Evolutionary conservation across 2,888 invertebrate species (phyloP).

Genomic region (Lasioglossum marginatum): DNA sequence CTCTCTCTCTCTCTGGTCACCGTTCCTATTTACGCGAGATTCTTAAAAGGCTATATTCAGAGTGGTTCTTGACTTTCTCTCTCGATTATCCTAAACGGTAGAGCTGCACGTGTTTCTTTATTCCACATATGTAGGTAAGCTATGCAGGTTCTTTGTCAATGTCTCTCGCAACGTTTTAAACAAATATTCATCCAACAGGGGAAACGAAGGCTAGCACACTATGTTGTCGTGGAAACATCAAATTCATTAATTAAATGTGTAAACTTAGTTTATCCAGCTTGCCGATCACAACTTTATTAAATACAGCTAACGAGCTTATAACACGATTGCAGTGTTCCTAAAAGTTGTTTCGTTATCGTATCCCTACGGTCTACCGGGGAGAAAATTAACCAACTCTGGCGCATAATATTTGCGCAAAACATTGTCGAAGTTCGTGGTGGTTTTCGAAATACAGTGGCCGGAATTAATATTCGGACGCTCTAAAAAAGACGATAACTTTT

Average conservation of each 20-base stretch:
- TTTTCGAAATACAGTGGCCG: too few species aligned
- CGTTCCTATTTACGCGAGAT: neutral
- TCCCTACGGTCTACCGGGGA: neutral
- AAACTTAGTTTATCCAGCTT: neutral
- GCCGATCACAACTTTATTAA: neutral
- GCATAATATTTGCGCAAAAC: neutral
- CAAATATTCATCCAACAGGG: neutral
- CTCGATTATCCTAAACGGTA: neutral
- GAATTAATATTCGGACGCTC: too few species aligned
- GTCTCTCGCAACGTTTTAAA: neutral
- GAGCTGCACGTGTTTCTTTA: neutral
- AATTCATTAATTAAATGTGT: neutral
- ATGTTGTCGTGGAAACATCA: neutral
- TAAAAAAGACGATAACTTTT: too few species aligned
- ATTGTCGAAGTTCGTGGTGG: neutral
- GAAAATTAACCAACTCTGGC: neutral
- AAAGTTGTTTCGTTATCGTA: neutral
- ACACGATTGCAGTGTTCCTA: neutral
- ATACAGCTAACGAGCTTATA: neutral
- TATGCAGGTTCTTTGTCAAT: neutral
- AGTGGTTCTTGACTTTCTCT: constrained; percentile 20
- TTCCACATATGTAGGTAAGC: neutral
- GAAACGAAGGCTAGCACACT: neutral
- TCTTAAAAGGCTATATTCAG: neutral
- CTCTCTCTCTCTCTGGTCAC: too few species aligned